phyloP scores from a whole-genome alignment of 2,888 invertebrate genomes.

The Caenorhabditis sp. region DNA sequence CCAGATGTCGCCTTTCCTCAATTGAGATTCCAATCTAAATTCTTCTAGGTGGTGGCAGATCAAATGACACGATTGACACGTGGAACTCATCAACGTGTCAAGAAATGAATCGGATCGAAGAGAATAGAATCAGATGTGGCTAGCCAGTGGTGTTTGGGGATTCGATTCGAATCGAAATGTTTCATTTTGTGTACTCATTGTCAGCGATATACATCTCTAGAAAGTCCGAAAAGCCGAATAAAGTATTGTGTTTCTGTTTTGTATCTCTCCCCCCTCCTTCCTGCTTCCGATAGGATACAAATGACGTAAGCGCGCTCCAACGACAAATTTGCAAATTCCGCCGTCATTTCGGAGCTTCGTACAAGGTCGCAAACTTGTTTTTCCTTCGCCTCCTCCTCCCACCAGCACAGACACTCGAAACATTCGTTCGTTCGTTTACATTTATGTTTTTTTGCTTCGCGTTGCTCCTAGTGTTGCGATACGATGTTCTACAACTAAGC shows the following conservation, averaged over 20 bases:
- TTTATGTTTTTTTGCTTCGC: background rate
- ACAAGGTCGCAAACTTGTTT: background rate
- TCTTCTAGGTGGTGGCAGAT: slow-evolving; percentile 43
- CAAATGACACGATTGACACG: slow-evolving; percentile 55
- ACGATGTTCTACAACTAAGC: no score
- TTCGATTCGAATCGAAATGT: slow-evolving; percentile 7
- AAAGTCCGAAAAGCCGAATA: background rate
- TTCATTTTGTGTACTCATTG: slow-evolving; percentile 15
- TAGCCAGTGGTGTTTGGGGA: background rate
- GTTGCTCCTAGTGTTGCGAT: no score
- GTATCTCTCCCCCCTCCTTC: background rate
- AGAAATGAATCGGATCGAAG: no score
- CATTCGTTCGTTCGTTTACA: background rate
- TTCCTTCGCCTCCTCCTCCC: background rate
- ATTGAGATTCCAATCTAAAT: no score
- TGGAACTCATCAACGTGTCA: slow-evolving; percentile 51
- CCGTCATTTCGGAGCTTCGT: background rate
- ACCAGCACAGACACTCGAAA: background rate
- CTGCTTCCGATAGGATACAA: background rate
- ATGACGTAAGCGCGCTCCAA: background rate
- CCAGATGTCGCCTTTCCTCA: slow-evolving; percentile 2
- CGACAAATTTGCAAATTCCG: background rate
- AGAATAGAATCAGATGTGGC: slow-evolving; percentile 26
- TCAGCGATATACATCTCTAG: no score
- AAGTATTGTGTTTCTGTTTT: slow-evolving; percentile 1